A percentile compares a stretch with the other conserved stretches of the same genome.
Conservation (phyloP, 2,797 vertebrate genomes). For the Enteromius fasciolatus region DNA sequence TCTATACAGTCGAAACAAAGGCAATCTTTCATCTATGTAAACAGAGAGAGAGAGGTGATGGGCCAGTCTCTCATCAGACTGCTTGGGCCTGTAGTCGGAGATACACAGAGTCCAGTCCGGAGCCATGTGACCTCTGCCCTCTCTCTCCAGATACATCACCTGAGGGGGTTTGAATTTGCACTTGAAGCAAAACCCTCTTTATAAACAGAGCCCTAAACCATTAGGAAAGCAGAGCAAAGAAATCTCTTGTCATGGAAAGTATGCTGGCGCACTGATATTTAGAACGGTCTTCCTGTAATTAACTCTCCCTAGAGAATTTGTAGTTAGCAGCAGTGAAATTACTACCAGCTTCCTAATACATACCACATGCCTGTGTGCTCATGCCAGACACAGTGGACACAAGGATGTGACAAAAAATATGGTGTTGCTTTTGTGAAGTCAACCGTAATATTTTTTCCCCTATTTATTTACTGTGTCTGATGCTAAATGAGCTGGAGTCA, state of each 20-base stretch:
- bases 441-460: slow-evolving; percentile 1
- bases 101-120: slow-evolving; percentile 40
- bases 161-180: slow-evolving; percentile 68
- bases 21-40: slow-evolving; percentile 66
- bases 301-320: slow-evolving; percentile 98
- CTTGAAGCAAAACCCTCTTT: slow-evolving; percentile 66
- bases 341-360: slow-evolving; percentile 97
- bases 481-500: neutral
- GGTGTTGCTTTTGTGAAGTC: slow-evolving; percentile 48
- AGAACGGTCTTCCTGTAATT: slow-evolving; percentile 99
- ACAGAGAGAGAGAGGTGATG: slow-evolving; percentile 63
- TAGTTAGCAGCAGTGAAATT: slow-evolving; percentile 99
- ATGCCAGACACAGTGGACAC: slow-evolving; percentile 72
- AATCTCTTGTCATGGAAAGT: slow-evolving; percentile 95
- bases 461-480: slow-evolving; percentile 30
- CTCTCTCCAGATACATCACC: slow-evolving; percentile 62
- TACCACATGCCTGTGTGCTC: slow-evolving; percentile 92
- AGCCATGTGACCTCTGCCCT: slow-evolving; percentile 49
- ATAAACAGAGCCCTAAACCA: slow-evolving; percentile 72
- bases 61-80: slow-evolving; percentile 30
- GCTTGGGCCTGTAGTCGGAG: slow-evolving; percentile 22
- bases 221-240: slow-evolving; percentile 81
- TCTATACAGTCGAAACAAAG: slow-evolving; percentile 62
- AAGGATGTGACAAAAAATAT: slow-evolving; percentile 64
- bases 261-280: slow-evolving; percentile 95